Conservation (phyloP, 1,140 invertebrate genomes). For the Calycopis cecrops region DNA sequence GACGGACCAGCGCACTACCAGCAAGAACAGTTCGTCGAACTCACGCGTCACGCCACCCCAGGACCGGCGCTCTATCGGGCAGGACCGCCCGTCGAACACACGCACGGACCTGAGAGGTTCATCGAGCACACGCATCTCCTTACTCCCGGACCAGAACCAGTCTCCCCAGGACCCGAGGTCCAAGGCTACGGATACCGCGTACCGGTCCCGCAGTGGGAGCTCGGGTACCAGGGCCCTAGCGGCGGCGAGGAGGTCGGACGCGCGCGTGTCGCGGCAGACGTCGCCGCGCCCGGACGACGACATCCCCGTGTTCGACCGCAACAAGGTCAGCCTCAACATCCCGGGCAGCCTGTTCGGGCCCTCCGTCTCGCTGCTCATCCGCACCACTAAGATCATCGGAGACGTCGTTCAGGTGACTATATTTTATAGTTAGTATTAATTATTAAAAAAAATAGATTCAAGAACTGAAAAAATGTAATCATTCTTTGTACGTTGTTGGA, state of each 20-base stretch:
- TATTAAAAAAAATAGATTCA: no score
- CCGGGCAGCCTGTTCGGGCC: conserved; percentile 81
- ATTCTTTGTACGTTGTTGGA: no score
- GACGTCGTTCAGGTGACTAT: conserved; percentile 82
- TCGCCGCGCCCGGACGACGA: conserved; percentile 71
- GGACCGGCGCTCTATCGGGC: conserved; percentile 1
- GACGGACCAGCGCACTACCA: conserved; percentile 7
- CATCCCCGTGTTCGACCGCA: conserved; percentile 81
- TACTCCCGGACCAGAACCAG: not conserved
- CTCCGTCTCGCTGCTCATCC: conserved; percentile 82
- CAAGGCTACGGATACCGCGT: conserved; percentile 5
- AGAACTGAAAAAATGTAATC: no score
- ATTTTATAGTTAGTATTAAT: no score
- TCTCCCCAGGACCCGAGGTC: no score
- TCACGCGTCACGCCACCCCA: not conserved
- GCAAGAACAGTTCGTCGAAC: conserved; percentile 2
- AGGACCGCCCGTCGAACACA: no score
- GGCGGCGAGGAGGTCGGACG: not conserved
- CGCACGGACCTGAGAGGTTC: no score
- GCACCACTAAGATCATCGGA: conserved; percentile 80
- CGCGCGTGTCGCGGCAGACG: conserved; percentile 28
- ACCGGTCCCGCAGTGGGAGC: not conserved
- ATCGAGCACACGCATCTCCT: no score
- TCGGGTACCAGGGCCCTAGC: not conserved
- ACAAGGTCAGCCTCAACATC: conserved; percentile 78